These are phyloP conservation scores for Stomorhina lunata DNA, from an alignment of 2,888 invertebrate genomes.

Conservation along the genomic window DNA sequence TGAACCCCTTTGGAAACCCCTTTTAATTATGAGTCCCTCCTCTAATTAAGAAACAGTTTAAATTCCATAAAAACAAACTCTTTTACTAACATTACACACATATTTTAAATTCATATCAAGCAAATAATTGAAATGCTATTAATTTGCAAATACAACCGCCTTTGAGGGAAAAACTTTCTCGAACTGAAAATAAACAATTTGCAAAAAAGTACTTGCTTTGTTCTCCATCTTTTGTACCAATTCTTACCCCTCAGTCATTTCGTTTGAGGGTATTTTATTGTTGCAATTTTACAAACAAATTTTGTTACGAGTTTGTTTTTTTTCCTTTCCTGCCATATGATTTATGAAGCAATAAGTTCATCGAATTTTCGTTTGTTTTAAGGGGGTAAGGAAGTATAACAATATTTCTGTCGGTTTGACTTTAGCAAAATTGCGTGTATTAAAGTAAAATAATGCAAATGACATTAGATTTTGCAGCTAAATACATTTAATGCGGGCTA, in stretches of 20 bases:
- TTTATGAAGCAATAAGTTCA: background rate
- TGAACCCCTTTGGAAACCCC: too few species aligned
- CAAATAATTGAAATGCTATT: background rate
- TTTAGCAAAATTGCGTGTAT: background rate
- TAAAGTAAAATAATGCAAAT: constrained; percentile 27
- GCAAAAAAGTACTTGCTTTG: constrained; percentile 27
- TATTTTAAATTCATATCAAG: background rate
- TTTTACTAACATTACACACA: too few species aligned
- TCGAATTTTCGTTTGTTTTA: background rate
- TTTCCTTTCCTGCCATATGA: background rate
- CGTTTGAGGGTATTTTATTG: constrained; percentile 11
- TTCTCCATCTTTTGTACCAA: background rate
- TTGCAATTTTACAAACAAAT: constrained; percentile 20
- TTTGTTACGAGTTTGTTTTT: background rate
- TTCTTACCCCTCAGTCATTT: background rate
- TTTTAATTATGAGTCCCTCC: too few species aligned
- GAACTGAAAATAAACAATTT: background rate
- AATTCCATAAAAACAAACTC: too few species aligned
- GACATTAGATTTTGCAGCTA: background rate
- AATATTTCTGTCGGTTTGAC: background rate
- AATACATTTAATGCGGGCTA: constrained; percentile 30
- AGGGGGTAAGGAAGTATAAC: background rate
- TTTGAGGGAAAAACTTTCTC: constrained; percentile 13
- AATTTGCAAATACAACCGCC: background rate
- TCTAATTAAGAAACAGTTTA: too few species aligned